Percentiles rank a stretch among this genome's conserved stretches.
phyloP scores from a whole-genome alignment of 2,113 vertebrate genomes.

The Microcebus griseorufus region DNA sequence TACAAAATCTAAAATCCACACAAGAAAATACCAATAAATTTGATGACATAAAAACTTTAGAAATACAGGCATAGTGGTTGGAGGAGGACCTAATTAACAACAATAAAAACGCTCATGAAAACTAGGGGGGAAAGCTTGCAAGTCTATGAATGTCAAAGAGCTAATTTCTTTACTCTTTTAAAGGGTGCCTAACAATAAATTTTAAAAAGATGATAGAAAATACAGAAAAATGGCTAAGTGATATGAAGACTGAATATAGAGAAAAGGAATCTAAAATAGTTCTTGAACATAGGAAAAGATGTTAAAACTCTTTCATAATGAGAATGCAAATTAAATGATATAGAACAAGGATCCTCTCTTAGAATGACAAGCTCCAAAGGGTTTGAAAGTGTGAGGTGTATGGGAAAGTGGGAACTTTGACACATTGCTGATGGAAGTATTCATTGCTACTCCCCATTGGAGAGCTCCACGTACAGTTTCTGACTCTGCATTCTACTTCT shows the following conservation, averaged over 20 bases:
- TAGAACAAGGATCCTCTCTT: too few relatives aligned
- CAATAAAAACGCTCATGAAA: not conserved
- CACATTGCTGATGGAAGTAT: not conserved
- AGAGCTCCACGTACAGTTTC: not conserved
- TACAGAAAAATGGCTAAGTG: not conserved
- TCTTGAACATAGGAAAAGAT: not conserved
- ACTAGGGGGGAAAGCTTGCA: not conserved
- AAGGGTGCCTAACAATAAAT: not conserved
- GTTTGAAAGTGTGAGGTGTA: not conserved
- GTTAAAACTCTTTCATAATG: not conserved
- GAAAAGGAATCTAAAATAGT: conserved; percentile 21
- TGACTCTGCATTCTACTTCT: not conserved
- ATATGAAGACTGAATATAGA: not conserved
- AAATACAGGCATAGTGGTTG: not conserved
- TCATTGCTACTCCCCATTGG: not conserved
- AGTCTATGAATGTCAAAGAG: not conserved
- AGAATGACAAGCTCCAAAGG: not conserved
- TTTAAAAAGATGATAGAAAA: not conserved
- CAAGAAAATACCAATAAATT: not conserved
- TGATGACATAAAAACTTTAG: not conserved
- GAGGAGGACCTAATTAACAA: not conserved
- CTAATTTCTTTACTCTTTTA: not conserved
- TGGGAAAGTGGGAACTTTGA: not conserved
- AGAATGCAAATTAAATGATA: not conserved
- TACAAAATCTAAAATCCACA: not conserved